These are phyloP conservation scores for Potamarius usumacintae DNA, from an alignment of 2,113 vertebrate genomes.

Conservation along the genomic window DNA sequence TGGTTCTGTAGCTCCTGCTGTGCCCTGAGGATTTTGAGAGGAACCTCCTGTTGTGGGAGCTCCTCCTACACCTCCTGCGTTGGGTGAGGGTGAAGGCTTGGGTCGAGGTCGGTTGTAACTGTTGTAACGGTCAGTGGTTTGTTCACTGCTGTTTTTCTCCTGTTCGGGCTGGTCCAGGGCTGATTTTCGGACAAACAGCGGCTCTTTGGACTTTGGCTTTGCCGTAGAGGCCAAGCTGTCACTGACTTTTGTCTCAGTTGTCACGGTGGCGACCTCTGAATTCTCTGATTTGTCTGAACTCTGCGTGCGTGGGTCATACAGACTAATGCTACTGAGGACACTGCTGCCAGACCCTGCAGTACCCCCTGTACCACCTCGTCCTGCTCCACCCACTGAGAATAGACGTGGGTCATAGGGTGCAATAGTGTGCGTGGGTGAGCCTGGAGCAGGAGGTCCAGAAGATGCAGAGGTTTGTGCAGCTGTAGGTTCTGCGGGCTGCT, in stretches of 20 bases:
- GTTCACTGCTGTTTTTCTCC: constrained; percentile 66
- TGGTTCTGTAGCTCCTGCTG: constrained; percentile 55
- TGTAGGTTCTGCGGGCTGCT: constrained; percentile 58
- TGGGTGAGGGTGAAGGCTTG: constrained; percentile 70
- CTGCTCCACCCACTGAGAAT: constrained; percentile 76
- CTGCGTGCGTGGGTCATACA: constrained; percentile 87
- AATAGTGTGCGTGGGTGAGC: constrained; percentile 65
- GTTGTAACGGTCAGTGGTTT: constrained; percentile 85
- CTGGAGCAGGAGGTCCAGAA: constrained; percentile 34
- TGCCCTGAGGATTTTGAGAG: constrained; percentile 45
- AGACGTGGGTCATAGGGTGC: constrained; percentile 89
- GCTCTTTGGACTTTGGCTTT: constrained; percentile 82
- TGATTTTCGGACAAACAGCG: constrained; percentile 84
- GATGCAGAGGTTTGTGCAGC: constrained; percentile 54
- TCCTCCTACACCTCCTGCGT: constrained; percentile 56
- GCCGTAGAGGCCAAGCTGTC: constrained; percentile 49
- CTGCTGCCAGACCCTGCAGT: constrained; percentile 75
- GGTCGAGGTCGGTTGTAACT: constrained; percentile 90
- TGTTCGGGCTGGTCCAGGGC: constrained; percentile 83
- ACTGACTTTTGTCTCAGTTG: constrained; percentile 63
- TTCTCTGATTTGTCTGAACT: constrained; percentile 65
- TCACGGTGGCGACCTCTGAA: constrained; percentile 19
- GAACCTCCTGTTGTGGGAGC: constrained; percentile 40
- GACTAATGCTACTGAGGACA: constrained; percentile 86
- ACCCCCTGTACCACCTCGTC: constrained; percentile 63